Base-by-base conservation (phyloP, 2,888 invertebrate genomes). In the Panorpa germanica region DNA sequence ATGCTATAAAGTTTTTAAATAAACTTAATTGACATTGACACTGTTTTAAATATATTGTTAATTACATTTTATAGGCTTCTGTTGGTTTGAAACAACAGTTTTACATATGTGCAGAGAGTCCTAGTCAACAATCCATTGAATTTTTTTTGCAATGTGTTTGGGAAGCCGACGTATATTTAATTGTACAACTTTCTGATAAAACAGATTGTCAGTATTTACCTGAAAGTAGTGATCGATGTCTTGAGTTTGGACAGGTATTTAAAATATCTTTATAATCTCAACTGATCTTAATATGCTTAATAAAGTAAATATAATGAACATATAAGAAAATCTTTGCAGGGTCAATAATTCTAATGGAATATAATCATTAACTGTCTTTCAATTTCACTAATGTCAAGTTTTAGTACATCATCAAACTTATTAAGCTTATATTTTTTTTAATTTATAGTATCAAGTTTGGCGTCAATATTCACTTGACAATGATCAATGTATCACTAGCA, bases 121-220 rank as follows among this genome's bases (percentile, higher is more conserved):
- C 55, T 4, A 40, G 37, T 35, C 43, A 34, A 38, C 41, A 31
- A 38, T 40, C 34, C 25, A 43, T 43, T 23, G 53, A 53, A 28
- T 68, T 69, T 43, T 75, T 88, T 52, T 91, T 90, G 90, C 81
- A 83, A 55, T 76, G 82, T 58, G 71, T 80, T 29, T 88, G 86
- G 85, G 85, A 86, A 55, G 72, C 77, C 28, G 80, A 83, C 46
- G 78, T 83, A 7, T 68, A 76, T 42, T 62, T 91, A 30, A 59
- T 91, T 37, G 80, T 82, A 22, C 72, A 78, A 48, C 55, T 88
- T 28, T 76, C 76, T 3, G 71, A 70, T 36, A 45, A 50, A 2
- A 47, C 51, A 3, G 54, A 67, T 37, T 48, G 66, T 26, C 61
- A 61, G 42, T 72, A 72, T 45, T 61, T 74, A 42, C 73, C 65